Evolutionary conservation across 2,888 invertebrate genomes (phyloP), one percentile per base, ranked within the genome.

Genomic region (Hirtodrosophila cameraria): DNA sequence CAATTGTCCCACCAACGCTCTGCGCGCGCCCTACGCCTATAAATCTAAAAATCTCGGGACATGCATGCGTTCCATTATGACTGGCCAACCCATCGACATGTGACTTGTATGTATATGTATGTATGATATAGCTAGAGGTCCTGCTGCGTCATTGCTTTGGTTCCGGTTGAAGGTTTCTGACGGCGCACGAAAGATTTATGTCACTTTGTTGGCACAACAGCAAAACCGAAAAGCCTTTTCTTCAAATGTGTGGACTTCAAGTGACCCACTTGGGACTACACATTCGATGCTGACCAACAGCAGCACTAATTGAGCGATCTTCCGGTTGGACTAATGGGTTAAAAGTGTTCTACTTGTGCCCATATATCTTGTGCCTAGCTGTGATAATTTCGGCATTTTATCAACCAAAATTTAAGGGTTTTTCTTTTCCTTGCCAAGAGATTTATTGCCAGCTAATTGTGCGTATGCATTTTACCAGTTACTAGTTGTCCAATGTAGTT

Each of bases 281-380:
- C 27, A 61, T 60, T 18, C 27, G 18, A 15, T 16, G 60, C 54
- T 78, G 80, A 75, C 78, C 84, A 68, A 38, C 72, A 70, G 66
- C 62, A 61, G 69, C 68, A 80, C 87, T 89, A 88, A 89, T 89
- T 89, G 88, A 82, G 75, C 75, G 81, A 84, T 88, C 88, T 86
- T 89, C 89, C 88, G 88, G 86, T 83, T 71, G 57, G 73, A n/a
- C 76, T 87, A 89, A 85, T 87, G 88, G 79, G 84, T 86, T 87
- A 82, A 81, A 83, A 83, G 77, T 72, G 70, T 66, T 77, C 28
- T 36, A 71, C 27, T 61, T 59, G 39, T 15, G 52, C 18, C 64
- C 66, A 83, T 87, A 76, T 55, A 74, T 87, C 86, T 69, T 75
- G n/a, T 49, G 43, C 9, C 27, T 53, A 54, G 76, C 88, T 82